Percentiles rank a stretch among this genome's conserved stretches.
These are phyloP conservation scores for Matsumurasca onukii DNA, from an alignment of 1,140 invertebrate species.

Conservation along the genomic window DNA sequence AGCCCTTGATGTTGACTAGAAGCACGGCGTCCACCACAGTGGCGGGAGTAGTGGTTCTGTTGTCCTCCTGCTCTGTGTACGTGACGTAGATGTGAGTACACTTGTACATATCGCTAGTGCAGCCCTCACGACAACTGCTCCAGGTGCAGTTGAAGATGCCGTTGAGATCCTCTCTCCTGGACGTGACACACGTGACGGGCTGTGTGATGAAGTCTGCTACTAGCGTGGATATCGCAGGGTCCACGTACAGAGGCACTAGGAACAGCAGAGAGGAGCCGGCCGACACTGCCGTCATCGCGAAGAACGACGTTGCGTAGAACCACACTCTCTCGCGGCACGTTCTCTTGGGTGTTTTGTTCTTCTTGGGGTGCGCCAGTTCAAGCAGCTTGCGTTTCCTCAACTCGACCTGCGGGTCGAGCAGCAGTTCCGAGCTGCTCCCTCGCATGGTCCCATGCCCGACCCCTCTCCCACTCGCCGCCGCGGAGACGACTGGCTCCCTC, in stretches of 20 bases:
- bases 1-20: conserved; percentile 79
- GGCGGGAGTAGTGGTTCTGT: conserved; percentile 24
- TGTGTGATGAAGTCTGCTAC: conserved; percentile 77
- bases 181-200: conserved; percentile 76
- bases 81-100: conserved; percentile 85
- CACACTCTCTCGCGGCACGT: conserved; percentile 73
- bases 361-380: conserved; percentile 56
- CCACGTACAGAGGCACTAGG: conserved; percentile 84
- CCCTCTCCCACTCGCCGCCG: no score
- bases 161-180: conserved; percentile 68
- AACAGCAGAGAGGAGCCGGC: conserved; percentile 81
- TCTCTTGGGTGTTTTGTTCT: conserved; percentile 56
- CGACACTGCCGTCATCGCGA: conserved; percentile 74
- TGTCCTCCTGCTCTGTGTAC: conserved; percentile 50
- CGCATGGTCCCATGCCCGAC: conserved; percentile 56
- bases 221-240: conserved; percentile 85
- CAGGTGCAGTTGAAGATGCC: conserved; percentile 83
- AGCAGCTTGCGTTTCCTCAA: conserved; percentile 67
- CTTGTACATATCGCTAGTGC: conserved; percentile 81
- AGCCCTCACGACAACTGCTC: conserved; percentile 85
- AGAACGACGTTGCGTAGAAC: conserved; percentile 75
- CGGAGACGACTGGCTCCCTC: no score
- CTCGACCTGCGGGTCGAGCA: conserved; percentile 73
- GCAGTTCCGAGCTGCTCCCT: conserved; percentile 80
- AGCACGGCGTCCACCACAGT: conserved; percentile 63